Conservation (phyloP, 2,888 invertebrate species). For the Allygus modestus region DNA sequence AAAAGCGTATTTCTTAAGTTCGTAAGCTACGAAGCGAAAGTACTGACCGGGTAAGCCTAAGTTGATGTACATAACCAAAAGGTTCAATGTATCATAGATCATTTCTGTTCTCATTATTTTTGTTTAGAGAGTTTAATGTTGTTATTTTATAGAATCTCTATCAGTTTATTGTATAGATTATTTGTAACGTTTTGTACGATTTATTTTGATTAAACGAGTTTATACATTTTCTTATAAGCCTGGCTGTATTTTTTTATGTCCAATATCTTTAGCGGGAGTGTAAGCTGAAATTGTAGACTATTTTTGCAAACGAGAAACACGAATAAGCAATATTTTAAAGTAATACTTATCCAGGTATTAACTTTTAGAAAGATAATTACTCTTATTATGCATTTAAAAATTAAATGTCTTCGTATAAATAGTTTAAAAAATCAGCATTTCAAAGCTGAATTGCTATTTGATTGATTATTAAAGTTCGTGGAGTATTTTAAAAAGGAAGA, state of each 20-base stretch:
- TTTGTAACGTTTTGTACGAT: conserved; percentile 49
- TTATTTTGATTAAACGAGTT: conserved; percentile 53
- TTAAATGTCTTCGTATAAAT: too few relatives aligned
- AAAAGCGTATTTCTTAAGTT: background rate
- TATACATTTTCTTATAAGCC: conserved; percentile 44
- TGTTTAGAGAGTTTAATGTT: conserved; percentile 53
- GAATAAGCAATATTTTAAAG: too few relatives aligned
- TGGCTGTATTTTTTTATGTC: background rate
- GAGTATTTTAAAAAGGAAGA: too few relatives aligned
- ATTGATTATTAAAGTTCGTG: too few relatives aligned
- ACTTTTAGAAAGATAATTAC: too few relatives aligned
- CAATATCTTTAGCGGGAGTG: background rate
- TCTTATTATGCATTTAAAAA: too few relatives aligned
- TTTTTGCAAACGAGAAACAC: too few relatives aligned
- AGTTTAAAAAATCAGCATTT: too few relatives aligned
- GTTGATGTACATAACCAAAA: conserved; percentile 45
- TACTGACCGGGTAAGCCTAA: background rate
- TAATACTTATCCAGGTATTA: too few relatives aligned
- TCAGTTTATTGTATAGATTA: conserved; percentile 47
- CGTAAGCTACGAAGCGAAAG: background rate
- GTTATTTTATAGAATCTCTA: conserved; percentile 44
- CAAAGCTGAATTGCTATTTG: too few relatives aligned
- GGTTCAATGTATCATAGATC: conserved; percentile 47
- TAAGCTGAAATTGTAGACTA: too few relatives aligned
- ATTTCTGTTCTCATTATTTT: conserved; percentile 19